Evolutionary conservation across 1,140 invertebrate genomes (phyloP).

Genomic region (Druon quercuslanigerum): DNA sequence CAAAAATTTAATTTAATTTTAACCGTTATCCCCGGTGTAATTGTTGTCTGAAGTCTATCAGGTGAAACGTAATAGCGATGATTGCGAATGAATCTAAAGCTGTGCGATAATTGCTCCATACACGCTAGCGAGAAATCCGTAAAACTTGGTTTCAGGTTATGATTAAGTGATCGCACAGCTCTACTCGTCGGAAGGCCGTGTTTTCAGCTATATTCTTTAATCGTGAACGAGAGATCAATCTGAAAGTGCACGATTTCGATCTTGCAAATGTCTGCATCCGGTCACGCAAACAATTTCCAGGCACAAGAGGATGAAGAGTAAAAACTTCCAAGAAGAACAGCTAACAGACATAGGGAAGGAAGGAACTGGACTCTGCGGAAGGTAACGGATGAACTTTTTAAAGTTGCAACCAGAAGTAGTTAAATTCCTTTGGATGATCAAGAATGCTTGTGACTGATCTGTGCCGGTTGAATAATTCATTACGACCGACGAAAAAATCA

Average conservation of each 20-base stretch:
- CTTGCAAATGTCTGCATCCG: constrained; percentile 55
- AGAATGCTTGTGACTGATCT: constrained; percentile 32
- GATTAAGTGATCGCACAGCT: constrained; percentile 46
- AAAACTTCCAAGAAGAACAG: not conserved
- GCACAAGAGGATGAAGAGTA: constrained; percentile 34
- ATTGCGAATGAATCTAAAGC: constrained; percentile 14
- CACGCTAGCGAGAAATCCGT: constrained; percentile 49
- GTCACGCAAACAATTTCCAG: constrained; percentile 59
- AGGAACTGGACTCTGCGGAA: constrained; percentile 34
- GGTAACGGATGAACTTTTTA: constrained; percentile 38
- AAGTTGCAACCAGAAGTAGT: constrained; percentile 33
- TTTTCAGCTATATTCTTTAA: constrained; percentile 37
- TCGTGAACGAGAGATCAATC: not conserved
- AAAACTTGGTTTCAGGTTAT: constrained; percentile 54
- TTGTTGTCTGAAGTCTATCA: constrained; percentile 9
- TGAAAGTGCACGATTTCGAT: constrained; percentile 40
- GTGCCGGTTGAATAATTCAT: constrained; percentile 46
- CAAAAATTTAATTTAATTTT: not conserved
- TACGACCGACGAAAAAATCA: constrained; percentile 31
- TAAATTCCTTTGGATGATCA: constrained; percentile 28
- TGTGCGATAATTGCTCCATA: constrained; percentile 61
- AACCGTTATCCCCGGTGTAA: not conserved
- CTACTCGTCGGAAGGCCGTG: not conserved
- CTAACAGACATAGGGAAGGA: constrained; percentile 13
- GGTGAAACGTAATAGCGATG: not conserved